Base-by-base conservation (phyloP, 2,888 invertebrate genomes). In the Standfussiana lucernea region DNA sequence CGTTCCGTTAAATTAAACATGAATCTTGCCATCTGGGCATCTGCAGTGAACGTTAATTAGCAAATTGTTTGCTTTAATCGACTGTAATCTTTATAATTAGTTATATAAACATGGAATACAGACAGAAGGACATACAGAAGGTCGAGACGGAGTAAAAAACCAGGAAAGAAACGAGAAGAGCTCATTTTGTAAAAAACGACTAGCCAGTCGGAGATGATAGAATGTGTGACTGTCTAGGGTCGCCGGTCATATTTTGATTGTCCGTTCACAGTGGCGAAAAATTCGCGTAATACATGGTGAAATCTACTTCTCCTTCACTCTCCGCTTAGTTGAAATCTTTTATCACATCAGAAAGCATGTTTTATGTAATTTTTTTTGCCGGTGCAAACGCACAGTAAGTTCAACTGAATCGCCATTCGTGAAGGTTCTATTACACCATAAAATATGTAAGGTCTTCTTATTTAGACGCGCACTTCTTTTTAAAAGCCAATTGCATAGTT, bases 21-120 rank as follows among this genome's bases (percentile, higher is more conserved):
- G n/a, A 37, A 32, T 73, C 50, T 50, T 45, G n/a, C 50, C 32
- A 62, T 80, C 64, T 80, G 37, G n/a, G 2, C 37, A 80, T 66
- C 53, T 67, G 73, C 24, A 79, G 24, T 80, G 28, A 18, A 42
- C 56, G 18, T 50, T 66, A 67, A 82, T 82, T 62, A 67, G 53
- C 24, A 47, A 67, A 66, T 82, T 77, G 65, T 61, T 77, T 32
- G 59, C 65, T 28, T 70, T 32, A 59, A 40, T 82, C 37, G 32
- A 77, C 37, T 66, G 59, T 50, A 50, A 68, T 68, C 65, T 69
- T 66, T 47, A 18, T 64, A 65, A 83, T 53, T 45, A 77, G 7
- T 32, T 40, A 32, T 11, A 28, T 42, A 42, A 66, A 62, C n/a
- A 66, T 24, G 32, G 37, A 28, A n/a, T 4, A 45, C 18, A 72